phyloP scores from a whole-genome alignment of 2,113 vertebrate species.

The Phoenicopterus ruber region DNA sequence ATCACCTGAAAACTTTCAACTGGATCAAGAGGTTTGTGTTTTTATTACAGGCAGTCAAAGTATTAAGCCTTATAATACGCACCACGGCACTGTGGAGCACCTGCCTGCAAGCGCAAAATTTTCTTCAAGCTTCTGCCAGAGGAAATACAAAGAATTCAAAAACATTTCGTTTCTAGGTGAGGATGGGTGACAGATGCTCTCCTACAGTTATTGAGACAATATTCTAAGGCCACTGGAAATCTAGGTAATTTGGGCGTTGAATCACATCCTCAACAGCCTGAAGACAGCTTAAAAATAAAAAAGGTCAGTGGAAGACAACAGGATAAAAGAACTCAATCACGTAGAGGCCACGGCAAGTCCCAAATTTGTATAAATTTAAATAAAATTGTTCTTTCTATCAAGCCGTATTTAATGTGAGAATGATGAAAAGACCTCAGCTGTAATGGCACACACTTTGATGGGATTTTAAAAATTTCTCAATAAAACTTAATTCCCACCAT shows the following conservation, averaged over 20 bases:
- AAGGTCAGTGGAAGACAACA: not conserved
- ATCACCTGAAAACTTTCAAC: not conserved
- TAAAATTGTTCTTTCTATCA: not conserved
- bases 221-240: not conserved
- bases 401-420: not conserved
- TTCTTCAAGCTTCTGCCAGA: not conserved
- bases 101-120: not conserved
- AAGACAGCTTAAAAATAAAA: not conserved
- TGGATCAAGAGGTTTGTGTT: not conserved
- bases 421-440: not conserved
- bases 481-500: not conserved
- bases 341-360: not conserved
- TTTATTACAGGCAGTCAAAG: not conserved
- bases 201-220: not conserved
- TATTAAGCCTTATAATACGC: not conserved
- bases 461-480: not conserved
- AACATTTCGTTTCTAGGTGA: not conserved
- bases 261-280: not conserved
- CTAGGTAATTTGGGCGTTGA: not conserved
- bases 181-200: not conserved
- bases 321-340: not conserved
- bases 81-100: fast-evolving
- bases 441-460: not conserved
- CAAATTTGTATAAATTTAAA: not conserved
- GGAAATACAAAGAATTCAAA: not conserved